Base-by-base conservation (phyloP, 2,888 invertebrate genomes). In the Ariolimax columbianus region DNA sequence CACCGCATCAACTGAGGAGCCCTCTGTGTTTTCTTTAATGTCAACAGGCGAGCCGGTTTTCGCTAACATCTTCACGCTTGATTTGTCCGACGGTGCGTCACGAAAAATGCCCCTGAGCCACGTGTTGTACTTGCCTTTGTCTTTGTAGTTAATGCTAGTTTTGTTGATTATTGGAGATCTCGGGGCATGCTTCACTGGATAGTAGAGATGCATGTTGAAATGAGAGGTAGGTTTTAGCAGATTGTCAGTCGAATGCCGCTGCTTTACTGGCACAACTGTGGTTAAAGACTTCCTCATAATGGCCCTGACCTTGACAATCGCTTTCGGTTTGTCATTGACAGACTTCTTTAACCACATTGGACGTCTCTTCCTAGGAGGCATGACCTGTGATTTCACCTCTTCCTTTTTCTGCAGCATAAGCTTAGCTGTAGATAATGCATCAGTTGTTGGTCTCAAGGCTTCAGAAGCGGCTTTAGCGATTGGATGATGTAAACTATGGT, bases 11-110 rank as follows among this genome's bases (percentile, higher is more conserved):
- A 84, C 84, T 0, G 84, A 84, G 1, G 79, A 73, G 14, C 84
- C 84, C 73, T 84, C 84, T 55, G 80, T 84, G 26, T 79, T 72
- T 73, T 84, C 84, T 36, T 79, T 84, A 6, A 84, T 80, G 43
- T 84, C 84, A 9, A 84, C 84, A 0, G 84, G 84, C 4, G 84
- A 84, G 1, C 84, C 84, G 0, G 59, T 11, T 47, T 79, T 78
- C 9, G 79, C 78, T 1, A 79, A 68, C 7, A 79, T 3, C 30
- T 73, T 73, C 73, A 47, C 80, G 7, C 63, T 70, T 23, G 70
- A 26, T 73, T 84, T 84, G n/a, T 79, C 63, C 40, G 80, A 1
- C 23, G 84, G 79, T 23, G 73, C 36, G 0, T 43, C 55, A 26
- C 43, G 23, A n/a, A 79, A 79, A 7, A 72, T 63, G 43, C 73